A percentile compares a stretch with the other conserved stretches of the same genome.
Evolutionary conservation across 2,888 invertebrate genomes (phyloP).

Genomic region (Trissolcus brochymenae): DNA sequence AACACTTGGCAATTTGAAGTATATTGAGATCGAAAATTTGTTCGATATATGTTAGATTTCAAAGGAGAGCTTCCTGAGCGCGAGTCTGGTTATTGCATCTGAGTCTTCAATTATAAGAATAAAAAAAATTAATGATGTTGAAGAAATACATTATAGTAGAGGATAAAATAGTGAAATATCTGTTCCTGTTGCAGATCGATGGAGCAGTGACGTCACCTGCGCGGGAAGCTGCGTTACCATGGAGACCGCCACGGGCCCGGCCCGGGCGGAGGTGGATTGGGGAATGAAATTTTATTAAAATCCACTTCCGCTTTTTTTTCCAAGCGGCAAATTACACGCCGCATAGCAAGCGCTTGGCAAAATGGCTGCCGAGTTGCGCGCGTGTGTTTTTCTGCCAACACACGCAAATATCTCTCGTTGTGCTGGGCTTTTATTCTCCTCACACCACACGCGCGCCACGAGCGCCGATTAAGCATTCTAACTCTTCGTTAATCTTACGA

Average conservation of each 20-base stretch:
- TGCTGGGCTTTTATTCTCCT: slow-evolving; percentile 24
- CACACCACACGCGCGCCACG: slow-evolving; percentile 52
- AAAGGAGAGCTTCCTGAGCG: too few species aligned
- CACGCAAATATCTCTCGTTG: slow-evolving; percentile 3
- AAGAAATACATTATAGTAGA: neutral
- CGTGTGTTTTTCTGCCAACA: slow-evolving; percentile 21
- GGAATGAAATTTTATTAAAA: slow-evolving; percentile 74
- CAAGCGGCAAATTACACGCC: slow-evolving; percentile 57
- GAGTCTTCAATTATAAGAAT: too few species aligned
- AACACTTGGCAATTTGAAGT: too few species aligned
- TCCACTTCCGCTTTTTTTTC: slow-evolving; percentile 65
- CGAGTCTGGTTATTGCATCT: too few species aligned
- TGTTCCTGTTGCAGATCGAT: slow-evolving; percentile 72
- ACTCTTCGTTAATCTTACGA: slow-evolving; percentile 67
- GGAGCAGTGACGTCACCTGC: slow-evolving; percentile 76
- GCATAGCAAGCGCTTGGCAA: slow-evolving; percentile 46
- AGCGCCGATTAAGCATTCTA: slow-evolving; percentile 57
- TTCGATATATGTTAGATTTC: too few species aligned
- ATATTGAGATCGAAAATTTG: too few species aligned
- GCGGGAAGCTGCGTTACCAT: slow-evolving; percentile 76
- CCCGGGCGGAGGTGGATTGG: slow-evolving; percentile 64
- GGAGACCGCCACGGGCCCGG: slow-evolving; percentile 76
- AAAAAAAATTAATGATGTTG: neutral
- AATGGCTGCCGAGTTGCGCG: slow-evolving; percentile 44
- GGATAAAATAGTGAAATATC: slow-evolving; percentile 62